Conservation (phyloP, 2,113 vertebrate genomes). For the Spea bombifrons region DNA sequence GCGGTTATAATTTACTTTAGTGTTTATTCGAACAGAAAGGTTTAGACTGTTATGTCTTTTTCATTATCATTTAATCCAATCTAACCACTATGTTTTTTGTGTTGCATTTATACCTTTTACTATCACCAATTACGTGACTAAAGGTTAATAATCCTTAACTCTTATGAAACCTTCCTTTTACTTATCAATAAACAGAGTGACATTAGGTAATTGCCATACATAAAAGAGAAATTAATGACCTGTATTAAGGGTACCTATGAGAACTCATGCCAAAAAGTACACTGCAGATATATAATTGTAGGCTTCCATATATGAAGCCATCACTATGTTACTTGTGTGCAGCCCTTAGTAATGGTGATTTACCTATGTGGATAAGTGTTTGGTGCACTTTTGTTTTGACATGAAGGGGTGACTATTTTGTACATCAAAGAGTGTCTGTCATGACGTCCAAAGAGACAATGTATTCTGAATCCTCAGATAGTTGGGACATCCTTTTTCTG, state of each 20-base stretch:
- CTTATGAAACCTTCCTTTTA: background rate
- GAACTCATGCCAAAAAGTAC: background rate
- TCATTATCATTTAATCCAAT: conserved; percentile 48
- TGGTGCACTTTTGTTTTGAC: too few relatives aligned
- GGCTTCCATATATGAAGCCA: too few relatives aligned
- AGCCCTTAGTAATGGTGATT: too few relatives aligned
- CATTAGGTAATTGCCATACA: background rate
- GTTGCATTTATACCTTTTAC: conserved; percentile 33
- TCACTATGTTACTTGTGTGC: too few relatives aligned
- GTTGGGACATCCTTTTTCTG: too few relatives aligned
- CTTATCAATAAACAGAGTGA: background rate
- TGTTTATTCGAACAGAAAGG: conserved; percentile 39
- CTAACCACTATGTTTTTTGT: conserved; percentile 9
- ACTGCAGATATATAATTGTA: too few relatives aligned
- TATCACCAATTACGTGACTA: conserved; percentile 7
- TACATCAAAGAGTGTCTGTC: too few relatives aligned
- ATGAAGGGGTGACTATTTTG: too few relatives aligned
- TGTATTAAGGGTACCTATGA: background rate
- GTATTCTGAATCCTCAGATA: too few relatives aligned
- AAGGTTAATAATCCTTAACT: conserved; percentile 18
- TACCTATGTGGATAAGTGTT: too few relatives aligned
- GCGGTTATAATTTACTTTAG: conserved; percentile 36
- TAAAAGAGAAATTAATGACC: background rate
- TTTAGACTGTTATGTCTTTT: conserved; percentile 43
- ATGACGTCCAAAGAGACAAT: too few relatives aligned